These are phyloP conservation scores for Spongilla lacustris DNA, from an alignment of 37 sponge, comb jelly and placozoan genomes.

Conservation along the genomic window DNA sequence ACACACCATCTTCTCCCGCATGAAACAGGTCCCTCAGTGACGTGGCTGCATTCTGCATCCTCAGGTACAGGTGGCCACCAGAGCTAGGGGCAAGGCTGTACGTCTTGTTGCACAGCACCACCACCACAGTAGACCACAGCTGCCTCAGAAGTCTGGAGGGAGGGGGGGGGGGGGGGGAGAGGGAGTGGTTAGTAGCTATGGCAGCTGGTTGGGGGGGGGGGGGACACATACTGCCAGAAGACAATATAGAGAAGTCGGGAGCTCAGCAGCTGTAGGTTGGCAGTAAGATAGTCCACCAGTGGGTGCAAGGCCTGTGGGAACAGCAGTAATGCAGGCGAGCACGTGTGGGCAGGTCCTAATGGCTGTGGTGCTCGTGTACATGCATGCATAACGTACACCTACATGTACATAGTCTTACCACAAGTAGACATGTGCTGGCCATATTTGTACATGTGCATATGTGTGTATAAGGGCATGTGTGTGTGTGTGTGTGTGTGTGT, in stretches of 20 bases:
- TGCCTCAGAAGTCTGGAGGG: constrained; percentile 28
- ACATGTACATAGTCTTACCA: no score
- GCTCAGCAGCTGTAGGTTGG: constrained; percentile 47
- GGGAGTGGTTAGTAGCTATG: background rate
- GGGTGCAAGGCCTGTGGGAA: constrained; percentile 20
- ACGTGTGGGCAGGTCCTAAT: no score
- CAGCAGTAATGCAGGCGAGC: no score
- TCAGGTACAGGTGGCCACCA: background rate
- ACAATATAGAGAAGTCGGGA: constrained; percentile 15
- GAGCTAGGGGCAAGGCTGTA: background rate
- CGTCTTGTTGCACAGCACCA: background rate
- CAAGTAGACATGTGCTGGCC: background rate
- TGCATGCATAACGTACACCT: no score
- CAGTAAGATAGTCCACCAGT: constrained; percentile 41
- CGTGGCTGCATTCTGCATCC: background rate
- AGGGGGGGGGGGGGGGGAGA: background rate
- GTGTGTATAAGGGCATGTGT: background rate
- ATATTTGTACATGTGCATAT: background rate
- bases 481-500: constrained; percentile 17
- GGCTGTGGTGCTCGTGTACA: no score
- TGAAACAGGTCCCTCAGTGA: constrained; percentile 45
- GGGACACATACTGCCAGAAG: constrained; percentile 36
- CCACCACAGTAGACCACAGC: constrained; percentile 25
- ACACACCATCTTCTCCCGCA: constrained; percentile 56
- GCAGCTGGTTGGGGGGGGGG: background rate